phyloP scores from a whole-genome alignment of 2,797 vertebrate species.

The Ceryle rudis region DNA sequence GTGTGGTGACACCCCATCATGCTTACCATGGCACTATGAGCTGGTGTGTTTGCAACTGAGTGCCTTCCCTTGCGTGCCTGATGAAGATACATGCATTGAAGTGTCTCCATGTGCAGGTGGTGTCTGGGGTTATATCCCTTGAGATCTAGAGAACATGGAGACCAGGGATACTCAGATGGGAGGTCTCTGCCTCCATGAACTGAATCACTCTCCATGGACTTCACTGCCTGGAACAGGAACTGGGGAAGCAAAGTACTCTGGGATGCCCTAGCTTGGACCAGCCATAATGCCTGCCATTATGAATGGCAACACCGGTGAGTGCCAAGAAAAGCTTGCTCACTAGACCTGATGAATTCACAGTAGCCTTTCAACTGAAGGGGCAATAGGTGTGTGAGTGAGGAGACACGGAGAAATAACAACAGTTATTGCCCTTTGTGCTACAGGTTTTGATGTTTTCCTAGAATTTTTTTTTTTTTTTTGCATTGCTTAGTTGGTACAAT shows the following conservation, averaged over 20 bases:
- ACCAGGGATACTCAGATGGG: background rate
- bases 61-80: background rate
- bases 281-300: rapidly evolving
- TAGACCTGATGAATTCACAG: background rate
- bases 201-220: background rate
- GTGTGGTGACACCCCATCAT: background rate
- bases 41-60: background rate
- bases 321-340: background rate
- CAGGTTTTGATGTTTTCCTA: background rate
- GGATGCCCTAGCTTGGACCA: background rate
- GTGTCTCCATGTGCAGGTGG: background rate
- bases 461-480: background rate
- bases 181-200: background rate
- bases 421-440: background rate
- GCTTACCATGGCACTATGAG: background rate
- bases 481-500: background rate
- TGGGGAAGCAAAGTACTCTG: background rate
- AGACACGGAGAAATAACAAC: background rate
- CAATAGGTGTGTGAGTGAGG: too few relatives aligned
- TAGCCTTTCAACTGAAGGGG: background rate
- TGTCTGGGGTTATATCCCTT: background rate
- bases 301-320: background rate
- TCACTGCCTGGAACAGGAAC: background rate
- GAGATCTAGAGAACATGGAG: background rate
- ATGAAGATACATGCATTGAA: background rate